phyloP scores from a whole-genome alignment of 2,797 vertebrate species.

The Cottoperca gobio region DNA sequence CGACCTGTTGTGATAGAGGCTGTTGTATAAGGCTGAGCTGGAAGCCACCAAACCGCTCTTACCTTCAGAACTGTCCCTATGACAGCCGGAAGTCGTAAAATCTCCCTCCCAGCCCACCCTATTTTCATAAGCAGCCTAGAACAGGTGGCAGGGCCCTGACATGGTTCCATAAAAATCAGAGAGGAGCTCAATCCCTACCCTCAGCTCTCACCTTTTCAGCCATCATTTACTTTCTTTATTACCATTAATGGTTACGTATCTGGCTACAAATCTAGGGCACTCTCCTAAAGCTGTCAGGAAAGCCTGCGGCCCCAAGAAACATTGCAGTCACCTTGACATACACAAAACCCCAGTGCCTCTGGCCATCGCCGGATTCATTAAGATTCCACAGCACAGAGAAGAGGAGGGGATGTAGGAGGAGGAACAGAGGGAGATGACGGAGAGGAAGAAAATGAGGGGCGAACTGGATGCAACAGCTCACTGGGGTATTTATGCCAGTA shows the following conservation, averaged over 20 bases:
- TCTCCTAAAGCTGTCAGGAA: conserved; percentile 85
- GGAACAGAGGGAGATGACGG: conserved; percentile 58
- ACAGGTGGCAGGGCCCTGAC: conserved; percentile 77
- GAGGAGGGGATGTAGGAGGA: conserved; percentile 51
- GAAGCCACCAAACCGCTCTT: conserved; percentile 59
- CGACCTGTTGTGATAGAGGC: background rate
- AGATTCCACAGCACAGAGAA: conserved; percentile 74
- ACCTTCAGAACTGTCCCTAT: conserved; percentile 52
- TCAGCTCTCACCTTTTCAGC: conserved; percentile 82
- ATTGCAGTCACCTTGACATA: conserved; percentile 86
- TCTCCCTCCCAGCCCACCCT: conserved; percentile 63
- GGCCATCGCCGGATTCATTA: conserved; percentile 79
- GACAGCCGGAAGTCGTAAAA: conserved; percentile 74
- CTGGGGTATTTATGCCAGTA: conserved; percentile 79
- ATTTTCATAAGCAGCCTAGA: conserved; percentile 76
- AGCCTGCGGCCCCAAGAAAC: conserved; percentile 75
- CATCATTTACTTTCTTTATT: conserved; percentile 88
- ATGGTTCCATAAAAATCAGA: conserved; percentile 78
- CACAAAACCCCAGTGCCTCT: conserved; percentile 76
- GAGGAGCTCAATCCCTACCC: conserved; percentile 75
- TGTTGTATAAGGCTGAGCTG: conserved; percentile 22
- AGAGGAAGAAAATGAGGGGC: conserved; percentile 61
- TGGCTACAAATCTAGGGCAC: conserved; percentile 83
- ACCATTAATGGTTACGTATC: conserved; percentile 85
- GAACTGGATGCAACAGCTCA: conserved; percentile 73